Conservation (phyloP, 2,888 invertebrate genomes). For the Phoronis australis region DNA sequence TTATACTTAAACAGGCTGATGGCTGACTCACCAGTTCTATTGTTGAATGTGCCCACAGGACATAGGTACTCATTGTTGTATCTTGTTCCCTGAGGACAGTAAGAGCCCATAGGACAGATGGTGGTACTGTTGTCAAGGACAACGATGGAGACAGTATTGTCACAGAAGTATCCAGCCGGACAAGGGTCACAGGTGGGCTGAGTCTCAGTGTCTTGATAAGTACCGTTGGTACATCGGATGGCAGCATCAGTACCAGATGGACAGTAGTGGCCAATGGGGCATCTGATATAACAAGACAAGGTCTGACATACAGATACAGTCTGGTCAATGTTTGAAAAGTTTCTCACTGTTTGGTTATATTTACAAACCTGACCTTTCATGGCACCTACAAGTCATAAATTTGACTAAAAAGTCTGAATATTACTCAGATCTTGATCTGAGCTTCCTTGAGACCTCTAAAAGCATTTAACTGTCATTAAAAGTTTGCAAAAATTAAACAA, state of each 20-base stretch:
- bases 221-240: slow-evolving; percentile 38
- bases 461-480: no score
- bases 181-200: slow-evolving; percentile 34
- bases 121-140: slow-evolving; percentile 37
- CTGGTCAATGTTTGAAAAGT: no score
- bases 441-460: neutral
- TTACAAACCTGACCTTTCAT: no score
- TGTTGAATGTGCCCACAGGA: slow-evolving; percentile 46
- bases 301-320: no score
- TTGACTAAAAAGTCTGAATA: neutral
- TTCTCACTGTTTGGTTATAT: no score
- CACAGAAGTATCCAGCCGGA: slow-evolving; percentile 46
- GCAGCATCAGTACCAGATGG: slow-evolving; percentile 30
- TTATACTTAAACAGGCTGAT: neutral
- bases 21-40: slow-evolving; percentile 28
- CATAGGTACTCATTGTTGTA: slow-evolving; percentile 38
- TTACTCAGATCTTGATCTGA: neutral
- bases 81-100: slow-evolving; percentile 37
- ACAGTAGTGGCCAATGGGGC: slow-evolving; percentile 45
- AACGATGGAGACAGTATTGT: slow-evolving; percentile 43
- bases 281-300: no score
- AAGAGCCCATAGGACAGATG: slow-evolving; percentile 35
- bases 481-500: no score
- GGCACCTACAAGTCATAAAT: no score
- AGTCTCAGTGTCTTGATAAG: slow-evolving; percentile 38